Evolutionary conservation across 2,797 vertebrate genomes (phyloP).

Genomic region (Centropyge bicolor): DNA sequence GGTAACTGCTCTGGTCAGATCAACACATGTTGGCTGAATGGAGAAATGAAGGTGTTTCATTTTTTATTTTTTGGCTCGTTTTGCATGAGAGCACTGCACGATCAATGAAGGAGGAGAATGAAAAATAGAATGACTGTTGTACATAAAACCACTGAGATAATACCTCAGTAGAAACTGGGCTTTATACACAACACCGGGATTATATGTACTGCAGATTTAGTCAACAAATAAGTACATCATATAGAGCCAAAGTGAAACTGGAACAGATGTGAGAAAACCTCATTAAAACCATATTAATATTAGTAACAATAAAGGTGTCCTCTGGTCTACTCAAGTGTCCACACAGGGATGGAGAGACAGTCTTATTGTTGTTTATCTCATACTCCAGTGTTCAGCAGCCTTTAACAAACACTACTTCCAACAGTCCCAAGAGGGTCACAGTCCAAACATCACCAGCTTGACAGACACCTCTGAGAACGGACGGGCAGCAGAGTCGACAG

Average conservation of each 20-base stretch:
- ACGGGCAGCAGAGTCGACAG: background rate
- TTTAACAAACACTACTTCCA: conserved; percentile 1
- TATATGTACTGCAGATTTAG: background rate
- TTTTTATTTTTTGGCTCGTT: background rate
- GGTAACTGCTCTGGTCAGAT: conserved; percentile 22
- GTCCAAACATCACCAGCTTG: background rate
- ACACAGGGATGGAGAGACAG: background rate
- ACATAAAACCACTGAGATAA: background rate
- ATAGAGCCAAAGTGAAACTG: background rate
- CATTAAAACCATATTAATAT: conserved; percentile 4
- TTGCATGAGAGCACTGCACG: background rate
- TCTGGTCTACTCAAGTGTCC: background rate
- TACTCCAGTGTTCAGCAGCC: background rate
- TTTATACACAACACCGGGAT: conserved; percentile 7
- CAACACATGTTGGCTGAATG: background rate
- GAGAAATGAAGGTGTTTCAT: background rate
- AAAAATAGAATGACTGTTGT: background rate
- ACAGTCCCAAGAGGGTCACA: background rate
- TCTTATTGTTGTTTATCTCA: background rate
- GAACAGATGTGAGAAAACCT: background rate
- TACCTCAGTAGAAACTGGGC: background rate
- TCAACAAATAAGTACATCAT: background rate
- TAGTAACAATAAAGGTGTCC: background rate
- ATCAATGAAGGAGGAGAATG: background rate
- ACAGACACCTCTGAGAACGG: background rate